Conservation (phyloP, 2,113 vertebrate genomes). For the Aptenodytes forsteri region DNA sequence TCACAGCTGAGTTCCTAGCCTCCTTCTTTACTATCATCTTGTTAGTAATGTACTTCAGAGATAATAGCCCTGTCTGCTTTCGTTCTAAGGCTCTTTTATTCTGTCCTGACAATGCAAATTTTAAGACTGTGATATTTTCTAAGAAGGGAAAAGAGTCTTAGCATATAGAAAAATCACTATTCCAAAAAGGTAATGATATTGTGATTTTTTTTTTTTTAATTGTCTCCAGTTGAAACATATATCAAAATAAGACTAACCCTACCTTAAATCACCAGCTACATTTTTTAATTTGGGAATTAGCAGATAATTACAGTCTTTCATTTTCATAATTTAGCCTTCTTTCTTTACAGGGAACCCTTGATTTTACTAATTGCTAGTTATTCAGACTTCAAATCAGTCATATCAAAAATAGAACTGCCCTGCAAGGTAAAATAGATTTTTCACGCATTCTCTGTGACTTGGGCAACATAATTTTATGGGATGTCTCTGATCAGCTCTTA, state of each 20-base stretch:
- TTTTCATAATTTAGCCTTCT: not conserved
- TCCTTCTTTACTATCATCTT: not conserved
- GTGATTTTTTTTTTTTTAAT: not conserved
- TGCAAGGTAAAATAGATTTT: not conserved
- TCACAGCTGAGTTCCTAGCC: not conserved
- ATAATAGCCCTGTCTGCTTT: not conserved
- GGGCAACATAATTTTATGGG: not conserved
- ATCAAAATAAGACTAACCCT: not conserved
- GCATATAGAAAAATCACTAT: not conserved
- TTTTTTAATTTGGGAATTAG: not conserved
- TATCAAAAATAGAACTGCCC: not conserved
- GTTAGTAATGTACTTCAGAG: not conserved
- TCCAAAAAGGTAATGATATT: not conserved
- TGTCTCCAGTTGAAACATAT: not conserved
- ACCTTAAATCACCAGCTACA: not conserved
- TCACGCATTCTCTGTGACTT: not conserved
- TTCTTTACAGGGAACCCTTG: not conserved
- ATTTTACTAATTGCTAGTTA: not conserved
- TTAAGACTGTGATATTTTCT: not conserved
- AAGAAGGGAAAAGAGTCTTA: not conserved
- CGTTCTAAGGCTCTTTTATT: not conserved
- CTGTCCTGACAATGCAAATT: not conserved
- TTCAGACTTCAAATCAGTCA: not conserved
- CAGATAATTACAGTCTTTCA: not conserved
- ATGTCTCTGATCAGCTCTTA: not conserved